Conservation (phyloP, 1,140 invertebrate genomes). For the Conus ventricosus region DNA sequence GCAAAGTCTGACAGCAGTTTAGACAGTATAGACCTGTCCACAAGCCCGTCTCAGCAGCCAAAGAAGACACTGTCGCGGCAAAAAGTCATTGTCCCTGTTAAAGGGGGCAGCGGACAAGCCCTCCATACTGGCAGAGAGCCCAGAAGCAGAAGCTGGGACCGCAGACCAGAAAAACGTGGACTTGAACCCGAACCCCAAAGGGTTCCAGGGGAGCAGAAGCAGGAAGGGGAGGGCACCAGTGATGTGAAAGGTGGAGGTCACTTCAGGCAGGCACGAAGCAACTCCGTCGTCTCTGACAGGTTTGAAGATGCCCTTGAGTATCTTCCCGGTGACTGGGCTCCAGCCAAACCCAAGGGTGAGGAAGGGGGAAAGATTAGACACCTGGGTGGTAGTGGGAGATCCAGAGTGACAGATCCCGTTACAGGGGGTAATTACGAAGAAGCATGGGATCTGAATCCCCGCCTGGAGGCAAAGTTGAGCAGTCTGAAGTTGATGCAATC, state of each 20-base stretch:
- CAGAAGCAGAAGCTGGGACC: background rate
- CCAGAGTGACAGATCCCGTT: background rate
- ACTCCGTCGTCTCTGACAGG: slow-evolving; percentile 26
- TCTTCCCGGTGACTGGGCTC: background rate
- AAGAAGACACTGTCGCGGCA: background rate
- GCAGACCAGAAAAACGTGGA: slow-evolving; percentile 28
- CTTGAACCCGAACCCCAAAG: slow-evolving; percentile 11
- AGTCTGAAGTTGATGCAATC: background rate
- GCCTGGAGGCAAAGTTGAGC: background rate
- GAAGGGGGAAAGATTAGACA: background rate
- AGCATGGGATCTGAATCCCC: slow-evolving; percentile 50
- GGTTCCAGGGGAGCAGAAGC: background rate
- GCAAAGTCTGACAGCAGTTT: background rate
- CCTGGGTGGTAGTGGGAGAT: background rate
- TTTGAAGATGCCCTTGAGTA: slow-evolving; percentile 31
- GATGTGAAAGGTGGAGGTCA: slow-evolving; percentile 28
- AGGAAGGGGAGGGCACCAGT: slow-evolving; percentile 31
- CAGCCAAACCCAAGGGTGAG: background rate
- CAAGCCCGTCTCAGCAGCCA: background rate
- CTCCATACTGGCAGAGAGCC: background rate
- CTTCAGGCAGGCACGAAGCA: background rate
- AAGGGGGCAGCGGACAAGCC: background rate
- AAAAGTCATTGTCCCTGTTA: background rate
- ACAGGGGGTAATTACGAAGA: slow-evolving; percentile 49
- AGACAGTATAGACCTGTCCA: background rate